Base-by-base conservation (phyloP, 2,888 invertebrate species). In the Netelia inedita region DNA sequence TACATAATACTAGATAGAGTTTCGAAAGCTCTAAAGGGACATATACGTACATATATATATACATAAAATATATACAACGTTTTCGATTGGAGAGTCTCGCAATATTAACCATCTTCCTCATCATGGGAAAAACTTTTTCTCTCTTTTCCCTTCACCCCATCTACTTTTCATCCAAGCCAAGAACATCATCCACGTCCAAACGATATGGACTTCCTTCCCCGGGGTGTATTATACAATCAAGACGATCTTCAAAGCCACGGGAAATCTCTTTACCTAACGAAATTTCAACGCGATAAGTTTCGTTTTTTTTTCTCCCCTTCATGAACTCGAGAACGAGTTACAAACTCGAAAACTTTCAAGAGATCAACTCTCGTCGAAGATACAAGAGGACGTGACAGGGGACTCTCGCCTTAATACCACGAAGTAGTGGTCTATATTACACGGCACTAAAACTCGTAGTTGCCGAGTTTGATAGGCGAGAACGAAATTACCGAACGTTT, bases 231-330 rank as follows among this genome's bases (percentile, higher is more conserved):
- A 43, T 65, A 16, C 35, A 50, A 82, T 35, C 28, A 57, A 65
- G 16, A 53, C 19, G 19, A 57, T 19, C 50, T 72, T 59, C 66
- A 23, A 68, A 50, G 66, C 43, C n/a, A 82, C 61, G 23, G 59
- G 68, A 5, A 53, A 28, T 72, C 72, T 66, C 68, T 63, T 28
- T 61, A 65, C 69, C 57, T 46, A 59, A 74, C 63, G 35, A 79
- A 79, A 83, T 69, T 74, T 63, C 73, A 55, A 61, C 11, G 53
- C 28, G 35, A 14, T 9, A 28, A 83, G 16, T 35, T 59, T 61
- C 14, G 2, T 1, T 10, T 10, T 46, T 41, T 46, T 46, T 41
- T n/a, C 28, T 8, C 8, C 35, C 35, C 35, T 35, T 35, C 35
- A 6, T 35, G 35, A 46, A 43, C 16, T 19, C 10, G 43, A 6